Base-by-base conservation (phyloP, 2,797 vertebrate species). In the Anniella stebbinsi region DNA sequence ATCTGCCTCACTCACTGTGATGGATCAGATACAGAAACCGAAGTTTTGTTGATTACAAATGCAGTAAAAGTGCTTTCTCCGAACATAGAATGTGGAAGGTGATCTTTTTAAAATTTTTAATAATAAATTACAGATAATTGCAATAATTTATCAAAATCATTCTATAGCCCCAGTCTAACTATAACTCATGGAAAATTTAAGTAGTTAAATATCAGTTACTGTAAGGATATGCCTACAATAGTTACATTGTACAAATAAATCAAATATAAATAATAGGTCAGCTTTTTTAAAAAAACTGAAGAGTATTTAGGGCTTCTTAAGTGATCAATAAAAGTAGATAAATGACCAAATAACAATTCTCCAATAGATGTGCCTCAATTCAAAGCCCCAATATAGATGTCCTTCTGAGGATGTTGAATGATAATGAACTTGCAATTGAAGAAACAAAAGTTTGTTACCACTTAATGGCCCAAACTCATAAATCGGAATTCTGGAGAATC, bases 1-100 rank as follows among this genome's bases (percentile, higher is more conserved):
- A 98, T 98, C 73, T 99, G 99, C 93, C 93, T 99, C 92, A 98
- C 98, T 9, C 99, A 99, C 80, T 99, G 98, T 5, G 99, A 99
- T 0, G 99, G 98, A 36, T 98, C 97, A 0, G 98, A 97, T 95
- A 99, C 99, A 0, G 97, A 97, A 93, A 97, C 97, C 0, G 98
- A 99, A 96, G 98, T 99, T 88, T 97, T 98, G 0, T 96, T 98
- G 81, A 96, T 99, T 75, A 94, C 98, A 82, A 98, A 96, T 89
- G 93, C 98, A 1, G 97, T 99, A 30, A 98, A 96, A 28, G 97
- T 98, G 13, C 95, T 99, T 92, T 98, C 98, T 21, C 87, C 92
- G 57, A 84, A 94, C 48, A 36, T 95, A 2, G 96, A 97, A 36
- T 97, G 96, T 23, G 99, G 99, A 96, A 98, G 98, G 99, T 99